Percentiles rank a stretch among this genome's conserved stretches.
phyloP scores from a whole-genome alignment of 2,113 vertebrate species.

The Anthoscopus minutus region DNA sequence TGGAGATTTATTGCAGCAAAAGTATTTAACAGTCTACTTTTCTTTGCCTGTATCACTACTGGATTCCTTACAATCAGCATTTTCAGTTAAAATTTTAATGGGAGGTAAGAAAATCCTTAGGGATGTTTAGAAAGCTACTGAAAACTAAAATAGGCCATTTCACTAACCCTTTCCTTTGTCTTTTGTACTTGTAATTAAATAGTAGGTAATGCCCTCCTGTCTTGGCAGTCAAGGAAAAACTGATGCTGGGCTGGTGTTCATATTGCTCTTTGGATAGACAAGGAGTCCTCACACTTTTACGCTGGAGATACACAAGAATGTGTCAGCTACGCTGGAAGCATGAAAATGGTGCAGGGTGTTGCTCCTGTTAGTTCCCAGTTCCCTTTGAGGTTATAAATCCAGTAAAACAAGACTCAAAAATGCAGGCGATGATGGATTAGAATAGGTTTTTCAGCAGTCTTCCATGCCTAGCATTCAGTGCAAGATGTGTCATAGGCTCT shows the following conservation, averaged over 20 bases:
- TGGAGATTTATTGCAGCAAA: slow-evolving; percentile 12
- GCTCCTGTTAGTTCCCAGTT: neutral
- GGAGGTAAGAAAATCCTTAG: slow-evolving; percentile 35
- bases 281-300: neutral
- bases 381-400: neutral
- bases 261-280: neutral
- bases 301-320: neutral
- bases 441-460: neutral
- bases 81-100: slow-evolving; percentile 45
- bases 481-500: neutral
- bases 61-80: slow-evolving; percentile 44
- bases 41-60: neutral
- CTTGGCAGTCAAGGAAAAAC: neutral
- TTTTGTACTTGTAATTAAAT: neutral
- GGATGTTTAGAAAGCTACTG: neutral
- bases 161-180: slow-evolving; percentile 22
- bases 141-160: slow-evolving; percentile 41
- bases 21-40: slow-evolving; percentile 42
- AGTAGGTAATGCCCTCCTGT: neutral
- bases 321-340: neutral
- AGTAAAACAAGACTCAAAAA: slow-evolving; percentile 13
- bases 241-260: neutral
- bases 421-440: neutral
- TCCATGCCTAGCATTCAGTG: neutral
- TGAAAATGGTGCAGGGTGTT: neutral